Base-by-base conservation (phyloP, 2,113 vertebrate genomes). In the Coptodon rendalli region DNA sequence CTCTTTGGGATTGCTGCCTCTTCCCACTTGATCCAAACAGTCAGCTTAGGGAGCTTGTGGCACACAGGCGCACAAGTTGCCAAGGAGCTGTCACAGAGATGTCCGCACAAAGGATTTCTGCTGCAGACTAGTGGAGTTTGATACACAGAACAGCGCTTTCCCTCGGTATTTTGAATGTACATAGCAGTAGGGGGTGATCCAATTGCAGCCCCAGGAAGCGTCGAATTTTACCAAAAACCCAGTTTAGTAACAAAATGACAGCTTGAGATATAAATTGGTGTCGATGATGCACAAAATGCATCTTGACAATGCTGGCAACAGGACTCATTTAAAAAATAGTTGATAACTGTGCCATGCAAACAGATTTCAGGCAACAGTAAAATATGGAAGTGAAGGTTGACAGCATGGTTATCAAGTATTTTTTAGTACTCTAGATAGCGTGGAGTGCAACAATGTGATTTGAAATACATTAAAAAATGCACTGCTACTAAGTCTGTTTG, bases 11-110 rank as follows among this genome's bases (percentile, higher is more conserved):
- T 93, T 94, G 94, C 90, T 93, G 89, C 94, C 92, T 95, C 93
- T 94, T 93, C 94, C 92, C 89, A 93, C 94, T 95, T 94, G 95
- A 96, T 95, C 92, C 92, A 95, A 95, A 95, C 87, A 95, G 94
- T 95, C 95, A 95, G 91, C 93, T 95, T 93, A 94, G 93, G 92
- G 94, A 95, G 94, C 89, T 85, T 82, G 87, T 95, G 95, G 92
- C 92, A 91, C 94, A 94, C 90, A 92, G 85, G 92, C 88, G 50
- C 90, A 89, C 92, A 94, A 92, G 94, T 95, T 95, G 93, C 94
- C 95, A 95, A 92, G 93, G 90, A 96, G 93, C 94, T 94, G 95
- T 95, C 93, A 95, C 87, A 91, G 86, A 93, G 93, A 96, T 94
- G 94, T 95, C 91, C 94, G 66, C 94, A 92, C 94, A 94, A 95